Evolutionary conservation across 2,888 invertebrate species (phyloP).

Genomic region (Hirudinaria manillensis): DNA sequence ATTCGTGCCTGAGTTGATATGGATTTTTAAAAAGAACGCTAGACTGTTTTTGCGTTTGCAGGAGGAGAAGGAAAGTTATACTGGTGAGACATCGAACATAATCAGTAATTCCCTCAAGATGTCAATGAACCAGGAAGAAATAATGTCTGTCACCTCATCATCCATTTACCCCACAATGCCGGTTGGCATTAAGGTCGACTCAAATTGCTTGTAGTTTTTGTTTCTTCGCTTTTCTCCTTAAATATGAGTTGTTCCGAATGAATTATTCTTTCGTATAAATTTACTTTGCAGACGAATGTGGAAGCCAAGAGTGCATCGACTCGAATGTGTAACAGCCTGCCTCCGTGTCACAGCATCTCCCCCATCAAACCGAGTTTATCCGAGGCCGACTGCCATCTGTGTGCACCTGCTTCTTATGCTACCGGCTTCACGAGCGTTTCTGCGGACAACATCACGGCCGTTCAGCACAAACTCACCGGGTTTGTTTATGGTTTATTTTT

Average conservation of each 20-base stretch:
- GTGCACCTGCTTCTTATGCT: conserved; percentile 22
- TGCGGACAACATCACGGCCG: conserved; percentile 30
- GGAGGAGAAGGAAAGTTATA: background rate
- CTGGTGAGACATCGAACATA: background rate
- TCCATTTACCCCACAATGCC: background rate
- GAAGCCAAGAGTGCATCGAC: background rate
- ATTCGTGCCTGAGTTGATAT: too few species aligned
- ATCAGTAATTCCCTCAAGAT: conserved; percentile 11
- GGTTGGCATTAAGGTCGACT: background rate
- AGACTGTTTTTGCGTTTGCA: background rate
- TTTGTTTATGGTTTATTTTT: conserved; percentile 7
- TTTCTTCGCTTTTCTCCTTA: background rate
- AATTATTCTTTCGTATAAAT: background rate
- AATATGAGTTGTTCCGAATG: background rate
- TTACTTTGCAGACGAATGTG: background rate
- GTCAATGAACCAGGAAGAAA: conserved; percentile 19
- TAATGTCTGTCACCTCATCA: background rate
- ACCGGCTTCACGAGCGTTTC: conserved; percentile 32
- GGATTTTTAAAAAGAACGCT: too few species aligned
- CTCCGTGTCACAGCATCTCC: conserved; percentile 29
- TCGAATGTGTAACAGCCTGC: conserved; percentile 33
- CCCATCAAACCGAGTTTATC: conserved; percentile 35
- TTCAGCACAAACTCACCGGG: conserved; percentile 29
- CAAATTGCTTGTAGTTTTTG: background rate
- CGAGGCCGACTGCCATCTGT: conserved; percentile 33